Conservation (phyloP, 2,888 invertebrate species). For the Trilocha varians region DNA sequence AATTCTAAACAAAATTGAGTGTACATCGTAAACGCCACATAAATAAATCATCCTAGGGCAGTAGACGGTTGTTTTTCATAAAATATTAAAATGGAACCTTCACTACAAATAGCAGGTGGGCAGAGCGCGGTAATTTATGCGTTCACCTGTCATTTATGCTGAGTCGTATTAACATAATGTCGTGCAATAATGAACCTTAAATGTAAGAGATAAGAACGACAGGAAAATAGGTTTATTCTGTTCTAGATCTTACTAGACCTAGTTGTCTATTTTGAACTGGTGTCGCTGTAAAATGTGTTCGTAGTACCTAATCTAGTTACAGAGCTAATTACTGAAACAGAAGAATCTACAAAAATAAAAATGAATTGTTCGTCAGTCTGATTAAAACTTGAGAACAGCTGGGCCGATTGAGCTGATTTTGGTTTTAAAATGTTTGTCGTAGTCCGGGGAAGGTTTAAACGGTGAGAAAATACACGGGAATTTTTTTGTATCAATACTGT, state of each 20-base stretch:
- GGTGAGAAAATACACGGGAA: too few relatives aligned
- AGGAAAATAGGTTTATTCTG: background rate
- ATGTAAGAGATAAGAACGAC: background rate
- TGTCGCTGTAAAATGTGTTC: background rate
- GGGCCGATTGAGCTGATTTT: too few relatives aligned
- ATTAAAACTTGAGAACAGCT: too few relatives aligned
- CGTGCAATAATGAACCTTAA: background rate
- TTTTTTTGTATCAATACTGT: too few relatives aligned
- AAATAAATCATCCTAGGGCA: background rate
- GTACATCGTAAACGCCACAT: background rate
- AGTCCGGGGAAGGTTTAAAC: too few relatives aligned
- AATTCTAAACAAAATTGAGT: too few relatives aligned
- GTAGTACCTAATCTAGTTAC: background rate
- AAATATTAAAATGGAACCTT: constrained; percentile 7
- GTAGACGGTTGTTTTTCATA: background rate
- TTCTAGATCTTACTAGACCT: background rate
- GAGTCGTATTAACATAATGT: background rate
- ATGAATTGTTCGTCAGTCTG: too few relatives aligned
- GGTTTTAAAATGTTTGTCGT: too few relatives aligned
- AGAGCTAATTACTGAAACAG: background rate
- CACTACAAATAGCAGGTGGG: constrained; percentile 6
- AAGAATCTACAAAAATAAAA: too few relatives aligned
- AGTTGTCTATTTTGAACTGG: background rate
- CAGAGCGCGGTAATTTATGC: constrained; percentile 5
- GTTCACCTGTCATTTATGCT: background rate